Evolutionary conservation across 2,888 invertebrate genomes (phyloP).

Genomic region (Andrena camellia): DNA sequence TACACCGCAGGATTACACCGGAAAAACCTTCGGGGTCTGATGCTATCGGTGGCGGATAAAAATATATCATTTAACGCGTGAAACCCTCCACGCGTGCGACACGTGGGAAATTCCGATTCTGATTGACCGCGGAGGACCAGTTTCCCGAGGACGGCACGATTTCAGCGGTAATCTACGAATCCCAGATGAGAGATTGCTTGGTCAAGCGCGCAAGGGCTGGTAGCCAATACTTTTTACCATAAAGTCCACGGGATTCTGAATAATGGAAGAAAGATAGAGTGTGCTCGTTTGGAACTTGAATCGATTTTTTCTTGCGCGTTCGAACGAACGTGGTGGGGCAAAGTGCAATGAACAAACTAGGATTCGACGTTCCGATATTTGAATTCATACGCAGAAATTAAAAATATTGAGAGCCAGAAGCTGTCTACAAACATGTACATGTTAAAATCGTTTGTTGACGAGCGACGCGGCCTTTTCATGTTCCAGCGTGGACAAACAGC

Average conservation of each 20-base stretch:
- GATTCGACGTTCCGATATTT: neutral
- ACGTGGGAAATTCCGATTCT: conserved; percentile 59
- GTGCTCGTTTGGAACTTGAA: neutral
- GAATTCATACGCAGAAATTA: neutral
- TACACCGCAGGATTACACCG: conserved; percentile 58
- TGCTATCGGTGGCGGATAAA: conserved; percentile 56
- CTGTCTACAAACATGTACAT: neutral
- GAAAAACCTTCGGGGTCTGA: conserved; percentile 43
- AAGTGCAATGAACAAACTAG: neutral
- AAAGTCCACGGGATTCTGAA: no score
- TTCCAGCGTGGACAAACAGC: neutral
- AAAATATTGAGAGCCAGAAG: neutral
- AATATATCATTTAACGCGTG: conserved; percentile 63
- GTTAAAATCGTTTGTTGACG: conserved; percentile 1
- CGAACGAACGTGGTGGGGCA: neutral
- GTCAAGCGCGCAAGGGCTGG: no score
- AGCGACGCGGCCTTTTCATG: neutral
- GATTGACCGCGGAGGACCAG: conserved; percentile 9
- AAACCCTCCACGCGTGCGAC: conserved; percentile 33
- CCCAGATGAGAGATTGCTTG: neutral
- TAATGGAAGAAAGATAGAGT: neutral
- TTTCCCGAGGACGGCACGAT: neutral
- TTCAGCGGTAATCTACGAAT: neutral
- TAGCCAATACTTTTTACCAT: no score
- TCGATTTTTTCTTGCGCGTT: neutral